phyloP scores from a whole-genome alignment of 2,113 vertebrate species.

The Phocoena sinus region DNA sequence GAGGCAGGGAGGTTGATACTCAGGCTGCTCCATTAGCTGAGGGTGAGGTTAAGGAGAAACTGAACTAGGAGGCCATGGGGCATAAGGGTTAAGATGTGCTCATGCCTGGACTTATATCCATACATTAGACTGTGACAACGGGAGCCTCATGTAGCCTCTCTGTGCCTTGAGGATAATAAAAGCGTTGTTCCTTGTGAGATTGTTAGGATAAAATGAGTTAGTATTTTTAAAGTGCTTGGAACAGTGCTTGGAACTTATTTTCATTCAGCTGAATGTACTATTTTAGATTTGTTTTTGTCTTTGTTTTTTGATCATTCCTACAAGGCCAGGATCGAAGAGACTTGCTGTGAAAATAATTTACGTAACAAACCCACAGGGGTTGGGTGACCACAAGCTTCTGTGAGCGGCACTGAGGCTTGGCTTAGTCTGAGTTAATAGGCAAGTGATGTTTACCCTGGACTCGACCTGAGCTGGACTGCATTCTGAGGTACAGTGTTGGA shows the following conservation, averaged over 20 bases:
- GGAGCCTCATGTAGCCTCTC: neutral
- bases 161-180: neutral
- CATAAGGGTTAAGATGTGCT: neutral
- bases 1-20: neutral
- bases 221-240: neutral
- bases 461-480: neutral
- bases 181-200: neutral
- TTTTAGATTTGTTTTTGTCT: neutral
- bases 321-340: neutral
- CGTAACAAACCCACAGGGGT: neutral
- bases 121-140: neutral
- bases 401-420: neutral
- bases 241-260: neutral
- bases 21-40: neutral
- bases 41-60: neutral
- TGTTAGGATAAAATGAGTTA: neutral
- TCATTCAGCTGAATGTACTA: neutral
- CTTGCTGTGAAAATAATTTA: neutral
- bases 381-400: neutral
- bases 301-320: neutral
- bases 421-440: neutral
- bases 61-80: neutral
- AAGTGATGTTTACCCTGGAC: neutral
- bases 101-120: neutral
- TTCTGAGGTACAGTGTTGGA: neutral